A percentile compares a stretch with the other conserved stretches of the same genome.
Conservation (phyloP, 2,113 vertebrate genomes). For the Pygoscelis adeliae region DNA sequence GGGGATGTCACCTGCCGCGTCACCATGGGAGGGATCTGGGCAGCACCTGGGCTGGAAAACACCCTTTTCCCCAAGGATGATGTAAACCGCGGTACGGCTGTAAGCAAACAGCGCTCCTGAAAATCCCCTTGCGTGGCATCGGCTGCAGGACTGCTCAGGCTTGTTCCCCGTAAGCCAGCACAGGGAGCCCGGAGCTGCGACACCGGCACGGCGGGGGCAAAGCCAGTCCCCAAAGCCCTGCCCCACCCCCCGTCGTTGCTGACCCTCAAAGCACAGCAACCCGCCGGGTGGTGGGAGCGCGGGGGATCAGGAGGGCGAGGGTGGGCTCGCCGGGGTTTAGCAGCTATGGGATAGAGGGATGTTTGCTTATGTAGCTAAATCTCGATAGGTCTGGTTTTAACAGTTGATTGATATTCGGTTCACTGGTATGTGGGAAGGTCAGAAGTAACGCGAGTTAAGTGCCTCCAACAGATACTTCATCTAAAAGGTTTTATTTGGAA, state of each 20-base stretch:
- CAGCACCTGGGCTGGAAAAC: background rate
- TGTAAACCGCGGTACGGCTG: accelerated
- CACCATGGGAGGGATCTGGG: too few relatives aligned
- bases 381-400: background rate
- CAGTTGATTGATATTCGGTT: background rate
- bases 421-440: background rate
- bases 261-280: background rate
- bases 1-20: background rate
- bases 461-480: background rate
- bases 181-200: accelerated
- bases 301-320: accelerated
- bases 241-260: background rate
- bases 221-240: background rate
- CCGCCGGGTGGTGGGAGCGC: accelerated
- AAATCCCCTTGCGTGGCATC: accelerated
- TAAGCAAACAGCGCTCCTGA: background rate
- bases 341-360: accelerated
- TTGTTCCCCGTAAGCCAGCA: accelerated
- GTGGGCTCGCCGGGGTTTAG: background rate
- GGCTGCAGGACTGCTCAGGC: accelerated
- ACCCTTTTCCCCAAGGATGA: background rate
- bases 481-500: background rate
- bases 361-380: background rate
- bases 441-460: background rate
- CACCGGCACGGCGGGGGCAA: accelerated